Percentiles rank a stretch among this genome's conserved stretches.
Conservation (phyloP, 2,113 vertebrate genomes). For the Coturnix japonica region DNA sequence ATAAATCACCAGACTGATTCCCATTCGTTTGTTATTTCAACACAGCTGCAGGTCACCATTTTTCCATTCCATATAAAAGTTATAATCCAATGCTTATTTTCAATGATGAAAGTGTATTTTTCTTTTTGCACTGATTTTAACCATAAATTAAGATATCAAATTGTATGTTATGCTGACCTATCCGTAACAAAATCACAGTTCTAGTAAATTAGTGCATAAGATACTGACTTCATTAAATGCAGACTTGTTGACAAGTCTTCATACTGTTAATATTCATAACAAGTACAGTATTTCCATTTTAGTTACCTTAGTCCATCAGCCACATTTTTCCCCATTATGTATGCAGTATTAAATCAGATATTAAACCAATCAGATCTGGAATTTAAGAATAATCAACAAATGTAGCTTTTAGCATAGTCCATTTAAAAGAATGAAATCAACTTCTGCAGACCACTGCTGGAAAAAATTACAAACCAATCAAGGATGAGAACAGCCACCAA, state of each 20-base stretch:
- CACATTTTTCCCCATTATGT: neutral
- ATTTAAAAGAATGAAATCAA: neutral
- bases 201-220: neutral
- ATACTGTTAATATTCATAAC: conserved; percentile 2
- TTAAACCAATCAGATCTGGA: neutral
- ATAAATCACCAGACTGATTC: neutral
- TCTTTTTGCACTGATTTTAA: neutral
- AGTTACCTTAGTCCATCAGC: neutral
- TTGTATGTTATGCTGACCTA: neutral
- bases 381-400: neutral
- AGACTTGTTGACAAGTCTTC: neutral
- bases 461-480: neutral
- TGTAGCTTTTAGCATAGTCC: neutral
- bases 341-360: neutral
- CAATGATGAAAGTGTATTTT: neutral
- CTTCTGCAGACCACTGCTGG: neutral
- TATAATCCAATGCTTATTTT: neutral
- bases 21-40: neutral
- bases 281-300: neutral
- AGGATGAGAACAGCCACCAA: neutral
- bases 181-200: neutral
- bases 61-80: neutral
- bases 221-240: neutral
- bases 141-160: neutral
- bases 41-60: neutral